Evolutionary conservation across 2,113 vertebrate genomes (phyloP), one percentile per base, ranked within the genome.

Genomic region (Pitta sordida): DNA sequence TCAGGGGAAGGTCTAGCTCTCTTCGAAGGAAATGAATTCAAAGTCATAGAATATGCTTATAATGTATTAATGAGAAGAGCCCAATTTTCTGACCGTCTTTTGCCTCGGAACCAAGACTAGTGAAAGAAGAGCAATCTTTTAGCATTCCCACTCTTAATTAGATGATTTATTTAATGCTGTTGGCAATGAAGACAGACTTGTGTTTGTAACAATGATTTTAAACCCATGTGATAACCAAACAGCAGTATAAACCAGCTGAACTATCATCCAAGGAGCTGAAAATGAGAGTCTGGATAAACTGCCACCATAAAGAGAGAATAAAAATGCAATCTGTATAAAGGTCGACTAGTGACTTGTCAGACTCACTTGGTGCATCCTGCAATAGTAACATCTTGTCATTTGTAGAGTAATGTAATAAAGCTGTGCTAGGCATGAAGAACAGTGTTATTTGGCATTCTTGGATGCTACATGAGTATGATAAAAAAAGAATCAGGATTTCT

Each of bases 201-300:
- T 62, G 79, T 85, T 95, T 79, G 41, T 93, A 97, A 87, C 81
- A 96, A 91, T 94, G 93, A 84, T 91, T 96, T 94, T 96, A 97
- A 87, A 49, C 29, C 22, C 51, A 34, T 90, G n/a, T 94, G 94
- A 94, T 95, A 86, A 96, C 63, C 58, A 77, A 90, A 76, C 49
- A 94, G 49, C 2, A 17, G 17, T 58, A 71, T 56, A 74, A 91
- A 86, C 62, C 83, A 90, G 78, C 10, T 78, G 91, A 88, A 82
- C 70, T 86, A 62, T 71, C 56, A 76, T 51, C 44, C 46, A 83
- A 96, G 48, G 74, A 94, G 16, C 76, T 95, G 88, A 93, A 95
- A 96, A 91, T 87, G 58, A 86, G 58, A 64, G 29, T 56, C 34
- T 49, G 63, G 46, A 64, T 86, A 91, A 97, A 73, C 74, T 87